These are phyloP conservation scores for Pachycephala philippinensis DNA, from an alignment of 2,113 vertebrate species.

Conservation along the genomic window DNA sequence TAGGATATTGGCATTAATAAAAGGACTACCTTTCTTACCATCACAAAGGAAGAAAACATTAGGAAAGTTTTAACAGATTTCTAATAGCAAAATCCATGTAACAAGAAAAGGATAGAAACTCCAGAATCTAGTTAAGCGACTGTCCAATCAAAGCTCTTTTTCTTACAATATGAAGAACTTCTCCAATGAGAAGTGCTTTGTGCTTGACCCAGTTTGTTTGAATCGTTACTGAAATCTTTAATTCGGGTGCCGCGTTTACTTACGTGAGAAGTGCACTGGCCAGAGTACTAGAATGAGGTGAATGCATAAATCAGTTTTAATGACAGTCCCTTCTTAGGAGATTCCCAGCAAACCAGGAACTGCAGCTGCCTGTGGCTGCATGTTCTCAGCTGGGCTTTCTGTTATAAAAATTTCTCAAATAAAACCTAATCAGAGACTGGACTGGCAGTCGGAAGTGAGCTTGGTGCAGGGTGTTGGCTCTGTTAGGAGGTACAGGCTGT, in stretches of 20 bases:
- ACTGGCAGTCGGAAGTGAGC: fast-evolving
- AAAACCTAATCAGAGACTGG: neutral
- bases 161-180: neutral
- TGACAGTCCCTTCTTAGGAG: neutral
- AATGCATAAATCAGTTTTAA: neutral
- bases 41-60: neutral
- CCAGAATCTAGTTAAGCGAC: neutral
- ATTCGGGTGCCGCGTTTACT: neutral
- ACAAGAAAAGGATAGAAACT: neutral
- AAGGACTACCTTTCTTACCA: neutral
- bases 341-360: neutral
- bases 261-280: neutral
- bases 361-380: neutral
- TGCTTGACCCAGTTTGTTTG: neutral
- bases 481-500: neutral
- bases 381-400: neutral
- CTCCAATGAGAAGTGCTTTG: neutral
- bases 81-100: neutral
- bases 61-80: conserved; percentile 24
- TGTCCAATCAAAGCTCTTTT: neutral
- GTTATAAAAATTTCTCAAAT: no score
- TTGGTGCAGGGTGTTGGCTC: neutral
- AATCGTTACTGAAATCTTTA: neutral
- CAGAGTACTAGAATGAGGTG: neutral
- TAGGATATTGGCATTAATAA: conserved; percentile 18